Evolutionary conservation across 2,888 invertebrate genomes (phyloP).

Genomic region (Ganaspis brasiliensis): DNA sequence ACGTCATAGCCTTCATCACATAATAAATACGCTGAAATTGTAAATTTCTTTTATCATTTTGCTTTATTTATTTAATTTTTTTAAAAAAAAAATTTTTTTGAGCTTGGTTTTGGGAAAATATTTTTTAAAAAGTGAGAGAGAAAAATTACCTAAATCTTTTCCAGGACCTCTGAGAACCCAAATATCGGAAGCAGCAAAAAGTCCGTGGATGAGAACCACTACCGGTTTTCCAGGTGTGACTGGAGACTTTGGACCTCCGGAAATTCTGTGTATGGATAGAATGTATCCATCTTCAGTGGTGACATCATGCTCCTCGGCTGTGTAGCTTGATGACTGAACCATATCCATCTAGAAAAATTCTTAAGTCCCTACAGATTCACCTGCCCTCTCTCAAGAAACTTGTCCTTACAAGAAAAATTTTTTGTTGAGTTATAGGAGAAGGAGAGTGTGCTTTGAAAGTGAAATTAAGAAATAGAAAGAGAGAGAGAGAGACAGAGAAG

Average conservation of each 20-base stretch:
- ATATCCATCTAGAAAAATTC: conserved; percentile 65
- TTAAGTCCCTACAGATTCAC: neutral
- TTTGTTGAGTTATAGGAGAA: neutral
- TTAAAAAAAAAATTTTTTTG: too few relatives aligned
- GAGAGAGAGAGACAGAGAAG: neutral
- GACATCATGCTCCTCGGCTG: conserved; percentile 71
- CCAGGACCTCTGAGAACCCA: conserved; percentile 72
- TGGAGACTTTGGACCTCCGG: conserved; percentile 66
- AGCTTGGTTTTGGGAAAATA: too few relatives aligned
- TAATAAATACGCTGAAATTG: conserved; percentile 81
- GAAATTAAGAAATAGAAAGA: neutral
- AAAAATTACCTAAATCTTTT: conserved; percentile 74
- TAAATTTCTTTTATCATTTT: too few relatives aligned
- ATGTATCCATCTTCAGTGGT: conserved; percentile 73
- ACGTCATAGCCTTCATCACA: conserved; percentile 85
- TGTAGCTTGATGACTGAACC: conserved; percentile 67
- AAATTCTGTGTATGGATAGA: conserved; percentile 70
- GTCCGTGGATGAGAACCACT: conserved; percentile 71
- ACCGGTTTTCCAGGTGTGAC: conserved; percentile 64
- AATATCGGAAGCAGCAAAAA: conserved; percentile 70
- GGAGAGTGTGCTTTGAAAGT: neutral
- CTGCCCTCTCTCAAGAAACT: conserved; percentile 5
- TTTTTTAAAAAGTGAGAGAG: too few relatives aligned
- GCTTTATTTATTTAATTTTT: too few relatives aligned
- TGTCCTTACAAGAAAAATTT: conserved; percentile 3